A percentile compares a stretch with the other conserved stretches of the same genome.
These are phyloP conservation scores for Poecilia gillii DNA, from an alignment of 2,797 vertebrate genomes.

Conservation along the genomic window DNA sequence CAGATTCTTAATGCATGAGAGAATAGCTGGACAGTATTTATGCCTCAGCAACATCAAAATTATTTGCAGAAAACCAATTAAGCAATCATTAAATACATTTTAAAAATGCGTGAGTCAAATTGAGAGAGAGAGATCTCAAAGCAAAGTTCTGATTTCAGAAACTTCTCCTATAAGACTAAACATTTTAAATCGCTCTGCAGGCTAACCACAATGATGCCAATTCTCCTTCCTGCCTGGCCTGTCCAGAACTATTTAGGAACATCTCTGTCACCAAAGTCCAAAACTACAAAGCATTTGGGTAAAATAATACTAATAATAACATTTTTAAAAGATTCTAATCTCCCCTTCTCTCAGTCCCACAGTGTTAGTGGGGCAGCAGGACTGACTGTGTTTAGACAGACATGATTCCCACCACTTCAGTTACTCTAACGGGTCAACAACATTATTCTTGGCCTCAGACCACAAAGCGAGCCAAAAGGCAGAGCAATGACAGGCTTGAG, in stretches of 20 bases:
- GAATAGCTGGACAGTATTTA: not conserved
- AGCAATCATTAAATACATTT: not conserved
- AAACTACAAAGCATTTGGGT: conserved; percentile 4
- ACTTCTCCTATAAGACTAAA: conserved; percentile 18
- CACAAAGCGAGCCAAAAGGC: conserved; percentile 42
- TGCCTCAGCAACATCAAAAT: not conserved
- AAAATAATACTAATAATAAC: conserved; percentile 14
- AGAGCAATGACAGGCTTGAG: conserved; percentile 53
- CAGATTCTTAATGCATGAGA: not conserved
- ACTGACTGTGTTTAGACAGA: conserved; percentile 59
- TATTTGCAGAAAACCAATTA: not conserved
- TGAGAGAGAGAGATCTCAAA: not conserved
- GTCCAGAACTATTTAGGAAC: conserved; percentile 37
- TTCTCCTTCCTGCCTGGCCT: conserved; percentile 1
- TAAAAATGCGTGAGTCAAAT: not conserved
- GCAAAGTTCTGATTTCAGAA: conserved; percentile 12
- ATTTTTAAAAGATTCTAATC: not conserved
- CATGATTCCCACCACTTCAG: conserved; percentile 49
- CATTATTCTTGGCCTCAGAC: conserved; percentile 68
- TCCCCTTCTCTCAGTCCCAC: conserved; percentile 15
- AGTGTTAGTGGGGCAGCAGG: conserved; percentile 41
- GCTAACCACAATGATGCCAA: conserved; percentile 33
- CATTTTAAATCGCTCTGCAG: conserved; percentile 20
- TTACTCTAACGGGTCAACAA: conserved; percentile 57
- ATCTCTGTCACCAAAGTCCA: conserved; percentile 14